A percentile compares a stretch with the other conserved stretches of the same genome.
phyloP scores from a whole-genome alignment of 2,888 invertebrate genomes.

The Cataglyphis cursor region DNA sequence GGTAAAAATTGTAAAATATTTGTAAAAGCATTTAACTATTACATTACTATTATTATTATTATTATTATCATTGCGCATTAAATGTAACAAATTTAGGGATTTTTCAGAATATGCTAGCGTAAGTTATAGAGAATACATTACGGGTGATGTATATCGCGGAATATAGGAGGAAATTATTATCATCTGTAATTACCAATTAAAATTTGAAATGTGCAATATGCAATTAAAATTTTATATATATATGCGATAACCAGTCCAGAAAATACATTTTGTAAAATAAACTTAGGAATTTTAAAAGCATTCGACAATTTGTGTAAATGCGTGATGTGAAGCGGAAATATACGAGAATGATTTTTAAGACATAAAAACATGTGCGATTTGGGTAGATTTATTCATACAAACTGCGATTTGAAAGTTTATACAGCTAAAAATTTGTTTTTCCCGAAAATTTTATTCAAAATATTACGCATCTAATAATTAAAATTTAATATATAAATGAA shows the following conservation, averaged over 20 bases:
- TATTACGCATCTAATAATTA: not conserved
- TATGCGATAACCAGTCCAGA: constrained; percentile 44
- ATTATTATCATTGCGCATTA: constrained; percentile 12
- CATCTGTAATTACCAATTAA: constrained; percentile 57
- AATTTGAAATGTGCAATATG: constrained; percentile 54
- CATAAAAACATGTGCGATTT: not conserved
- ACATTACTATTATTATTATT: constrained; percentile 18
- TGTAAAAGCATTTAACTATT: constrained; percentile 11
- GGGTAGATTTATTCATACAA: not conserved
- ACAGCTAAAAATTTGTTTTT: not conserved
- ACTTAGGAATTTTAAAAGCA: constrained; percentile 48
- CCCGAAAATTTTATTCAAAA: not conserved
- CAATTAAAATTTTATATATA: constrained; percentile 56
- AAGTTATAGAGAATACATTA: constrained; percentile 53
- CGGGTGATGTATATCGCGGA: constrained; percentile 21
- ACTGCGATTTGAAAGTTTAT: not conserved
- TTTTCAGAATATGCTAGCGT: constrained; percentile 28
- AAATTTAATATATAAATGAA: not conserved
- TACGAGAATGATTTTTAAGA: constrained; percentile 24
- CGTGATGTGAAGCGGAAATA: constrained; percentile 24
- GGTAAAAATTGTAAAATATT: not conserved
- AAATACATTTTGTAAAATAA: constrained; percentile 56
- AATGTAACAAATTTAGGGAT: constrained; percentile 36
- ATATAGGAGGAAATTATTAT: constrained; percentile 52
- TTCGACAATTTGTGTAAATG: constrained; percentile 44